Evolutionary conservation across 35 echinoderm and acorn worm genomes (phyloP).

Genomic region (Ophioderma brevispina): DNA sequence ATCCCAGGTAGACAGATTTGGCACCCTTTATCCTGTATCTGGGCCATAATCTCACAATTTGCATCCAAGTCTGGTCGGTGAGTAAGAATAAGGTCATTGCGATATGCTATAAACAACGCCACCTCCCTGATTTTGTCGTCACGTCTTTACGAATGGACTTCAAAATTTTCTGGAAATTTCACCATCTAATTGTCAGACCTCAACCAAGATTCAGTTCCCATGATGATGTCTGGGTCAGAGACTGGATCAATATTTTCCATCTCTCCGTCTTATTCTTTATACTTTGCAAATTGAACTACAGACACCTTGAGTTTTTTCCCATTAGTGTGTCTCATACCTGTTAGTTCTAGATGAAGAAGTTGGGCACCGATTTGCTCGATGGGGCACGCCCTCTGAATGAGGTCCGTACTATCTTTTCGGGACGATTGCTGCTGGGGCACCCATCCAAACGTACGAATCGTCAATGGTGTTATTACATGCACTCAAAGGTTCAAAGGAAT

Average conservation of each 20-base stretch:
- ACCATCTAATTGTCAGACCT: no score
- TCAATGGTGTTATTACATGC: not conserved
- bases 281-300: not conserved
- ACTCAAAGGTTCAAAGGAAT: not conserved
- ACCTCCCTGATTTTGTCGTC: constrained; percentile 18
- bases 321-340: not conserved
- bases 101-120: constrained; percentile 50
- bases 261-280: constrained; percentile 39
- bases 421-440: not conserved
- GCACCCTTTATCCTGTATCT: constrained; percentile 17
- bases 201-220: no score
- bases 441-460: not conserved
- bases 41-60: constrained; percentile 18
- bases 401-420: not conserved
- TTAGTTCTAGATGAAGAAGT: not conserved
- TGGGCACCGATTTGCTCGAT: not conserved
- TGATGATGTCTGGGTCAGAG: constrained; percentile 34
- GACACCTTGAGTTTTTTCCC: not conserved
- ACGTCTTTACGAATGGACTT: constrained; percentile 41
- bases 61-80: constrained; percentile 31
- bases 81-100: constrained; percentile 7
- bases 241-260: constrained; percentile 11
- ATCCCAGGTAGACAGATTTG: constrained; percentile 45
- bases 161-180: constrained; percentile 37
- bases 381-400: not conserved